Conservation (phyloP, 2,888 invertebrate genomes). For the Buathra laborator region DNA sequence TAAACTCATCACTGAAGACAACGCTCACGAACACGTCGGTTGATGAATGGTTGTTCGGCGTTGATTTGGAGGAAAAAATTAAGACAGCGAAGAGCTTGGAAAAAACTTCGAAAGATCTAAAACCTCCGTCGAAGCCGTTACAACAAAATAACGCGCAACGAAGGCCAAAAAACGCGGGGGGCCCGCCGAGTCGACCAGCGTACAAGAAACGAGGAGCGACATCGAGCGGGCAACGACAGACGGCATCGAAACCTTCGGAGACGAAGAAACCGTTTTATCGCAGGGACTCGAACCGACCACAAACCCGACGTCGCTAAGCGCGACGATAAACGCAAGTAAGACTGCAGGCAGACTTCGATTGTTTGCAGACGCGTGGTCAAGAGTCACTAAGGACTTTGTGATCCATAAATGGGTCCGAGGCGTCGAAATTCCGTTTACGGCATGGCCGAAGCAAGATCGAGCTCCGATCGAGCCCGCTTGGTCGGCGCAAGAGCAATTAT, state of each 20-base stretch:
- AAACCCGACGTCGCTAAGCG: neutral
- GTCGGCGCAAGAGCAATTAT: constrained; percentile 28
- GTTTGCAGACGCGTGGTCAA: constrained; percentile 39
- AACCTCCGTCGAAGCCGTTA: constrained; percentile 53
- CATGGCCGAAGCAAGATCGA: neutral
- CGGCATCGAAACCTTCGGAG: neutral
- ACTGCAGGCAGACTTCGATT: constrained; percentile 46
- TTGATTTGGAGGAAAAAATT: constrained; percentile 36
- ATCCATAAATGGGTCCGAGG: constrained; percentile 41
- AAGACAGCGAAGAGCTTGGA: constrained; percentile 56
- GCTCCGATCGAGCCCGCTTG: constrained; percentile 32
- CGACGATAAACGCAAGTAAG: constrained; percentile 47
- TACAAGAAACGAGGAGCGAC: constrained; percentile 33
- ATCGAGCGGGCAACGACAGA: constrained; percentile 43
- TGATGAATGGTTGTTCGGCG: constrained; percentile 65
- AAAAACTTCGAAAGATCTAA: constrained; percentile 44
- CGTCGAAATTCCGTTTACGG: constrained; percentile 53
- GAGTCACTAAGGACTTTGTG: constrained; percentile 28
- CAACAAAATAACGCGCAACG: constrained; percentile 18
- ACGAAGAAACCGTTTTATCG: neutral
- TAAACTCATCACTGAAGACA: constrained; percentile 48
- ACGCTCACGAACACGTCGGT: constrained; percentile 44
- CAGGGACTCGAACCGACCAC: neutral
- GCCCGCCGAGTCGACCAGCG: constrained; percentile 46
- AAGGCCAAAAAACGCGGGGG: constrained; percentile 52